Evolutionary conservation across 2,113 vertebrate species (phyloP).

Genomic region (Kryptolebias marmoratus): DNA sequence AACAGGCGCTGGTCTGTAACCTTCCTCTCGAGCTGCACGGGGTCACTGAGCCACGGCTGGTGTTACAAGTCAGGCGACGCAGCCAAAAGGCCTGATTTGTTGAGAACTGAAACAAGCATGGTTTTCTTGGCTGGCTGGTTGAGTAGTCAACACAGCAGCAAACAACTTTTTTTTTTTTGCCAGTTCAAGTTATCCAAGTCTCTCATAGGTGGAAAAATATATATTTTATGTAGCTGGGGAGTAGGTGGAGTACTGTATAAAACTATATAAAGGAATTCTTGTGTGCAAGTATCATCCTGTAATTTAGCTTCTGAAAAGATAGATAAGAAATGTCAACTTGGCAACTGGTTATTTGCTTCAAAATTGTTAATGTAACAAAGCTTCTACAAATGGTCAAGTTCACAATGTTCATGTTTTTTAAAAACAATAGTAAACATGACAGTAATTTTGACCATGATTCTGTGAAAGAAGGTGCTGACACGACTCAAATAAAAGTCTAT

Average conservation of each 20-base stretch:
- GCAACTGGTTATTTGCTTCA: too few relatives aligned
- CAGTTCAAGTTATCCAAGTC: slow-evolving; percentile 2
- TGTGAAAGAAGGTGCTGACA: too few relatives aligned
- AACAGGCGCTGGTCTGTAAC: slow-evolving; percentile 42
- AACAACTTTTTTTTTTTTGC: slow-evolving; percentile 19
- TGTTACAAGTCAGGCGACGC: slow-evolving; percentile 41
- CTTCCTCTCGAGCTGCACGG: slow-evolving; percentile 39
- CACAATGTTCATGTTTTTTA: too few relatives aligned
- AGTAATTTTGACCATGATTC: too few relatives aligned
- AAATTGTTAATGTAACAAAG: too few relatives aligned
- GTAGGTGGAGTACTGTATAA: background rate
- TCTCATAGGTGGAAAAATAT: background rate
- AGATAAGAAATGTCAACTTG: too few relatives aligned
- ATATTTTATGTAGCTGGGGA: background rate
- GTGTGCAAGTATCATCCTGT: background rate
- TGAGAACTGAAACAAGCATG: slow-evolving; percentile 21
- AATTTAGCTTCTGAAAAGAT: background rate
- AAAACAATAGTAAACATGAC: too few relatives aligned
- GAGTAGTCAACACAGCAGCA: slow-evolving; percentile 32
- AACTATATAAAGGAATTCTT: background rate
- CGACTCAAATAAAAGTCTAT: too few relatives aligned
- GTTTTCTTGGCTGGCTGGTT: slow-evolving; percentile 33
- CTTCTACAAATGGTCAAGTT: too few relatives aligned
- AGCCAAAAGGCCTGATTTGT: slow-evolving; percentile 36
- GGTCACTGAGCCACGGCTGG: slow-evolving; percentile 56